Evolutionary conservation across 2,113 vertebrate genomes (phyloP).

Genomic region (Bufo gargarizans): DNA sequence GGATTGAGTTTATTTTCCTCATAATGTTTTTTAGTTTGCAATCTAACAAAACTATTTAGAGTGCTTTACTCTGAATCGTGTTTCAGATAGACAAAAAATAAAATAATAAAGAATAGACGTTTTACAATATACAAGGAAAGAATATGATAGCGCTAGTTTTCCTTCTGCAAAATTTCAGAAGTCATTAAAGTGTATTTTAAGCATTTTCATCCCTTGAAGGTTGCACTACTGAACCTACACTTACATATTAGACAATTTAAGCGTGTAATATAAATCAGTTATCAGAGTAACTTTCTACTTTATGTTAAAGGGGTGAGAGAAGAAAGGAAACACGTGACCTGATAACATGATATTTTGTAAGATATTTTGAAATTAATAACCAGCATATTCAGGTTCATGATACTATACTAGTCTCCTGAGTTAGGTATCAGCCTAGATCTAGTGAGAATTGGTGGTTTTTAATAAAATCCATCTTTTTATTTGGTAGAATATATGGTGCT

Average conservation of each 20-base stretch:
- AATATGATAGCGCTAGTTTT: background rate
- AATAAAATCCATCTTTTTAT: no score
- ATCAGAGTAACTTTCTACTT: background rate
- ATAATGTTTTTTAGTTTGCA: conserved; percentile 71
- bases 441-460: no score
- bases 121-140: background rate
- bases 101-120: conserved; percentile 24
- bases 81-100: conserved; percentile 21
- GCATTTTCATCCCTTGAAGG: background rate
- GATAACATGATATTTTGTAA: no score
- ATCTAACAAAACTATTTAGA: conserved; percentile 72
- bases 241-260: background rate
- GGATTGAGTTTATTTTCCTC: conserved; percentile 75
- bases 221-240: background rate
- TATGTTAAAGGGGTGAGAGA: no score
- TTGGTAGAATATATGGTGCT: no score
- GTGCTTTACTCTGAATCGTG: conserved; percentile 61
- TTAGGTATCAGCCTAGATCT: no score
- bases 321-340: no score
- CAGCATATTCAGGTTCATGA: no score
- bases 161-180: background rate
- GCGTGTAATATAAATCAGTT: background rate
- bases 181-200: background rate
- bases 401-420: no score
- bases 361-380: no score